Conservation (phyloP, 2,797 vertebrate genomes). For the Okamejei kenojei region DNA sequence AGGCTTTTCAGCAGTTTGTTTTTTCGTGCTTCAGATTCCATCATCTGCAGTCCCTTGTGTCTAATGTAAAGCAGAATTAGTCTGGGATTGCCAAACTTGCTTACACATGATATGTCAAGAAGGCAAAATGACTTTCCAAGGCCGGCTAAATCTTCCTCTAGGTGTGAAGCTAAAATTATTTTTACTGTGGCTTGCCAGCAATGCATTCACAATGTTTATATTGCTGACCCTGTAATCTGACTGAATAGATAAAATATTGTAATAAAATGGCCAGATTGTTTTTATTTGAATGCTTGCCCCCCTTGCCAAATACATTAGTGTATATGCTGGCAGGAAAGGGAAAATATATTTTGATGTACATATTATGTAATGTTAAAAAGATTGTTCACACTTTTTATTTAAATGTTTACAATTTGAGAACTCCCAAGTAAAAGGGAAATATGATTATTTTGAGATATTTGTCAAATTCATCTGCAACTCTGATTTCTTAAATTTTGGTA, state of each 20-base stretch:
- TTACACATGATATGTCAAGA: no score
- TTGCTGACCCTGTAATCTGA: neutral
- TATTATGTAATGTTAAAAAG: neutral
- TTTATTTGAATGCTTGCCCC: neutral
- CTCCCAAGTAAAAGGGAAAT: neutral
- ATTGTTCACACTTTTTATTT: neutral
- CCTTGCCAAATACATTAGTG: neutral
- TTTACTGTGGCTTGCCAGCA: neutral
- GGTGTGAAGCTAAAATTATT: neutral
- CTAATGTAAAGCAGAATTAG: no score
- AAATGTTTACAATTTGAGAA: neutral
- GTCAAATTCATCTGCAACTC: neutral
- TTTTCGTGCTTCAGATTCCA: no score
- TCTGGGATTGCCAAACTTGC: no score
- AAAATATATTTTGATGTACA: neutral
- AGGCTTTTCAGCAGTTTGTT: no score
- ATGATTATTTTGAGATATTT: neutral
- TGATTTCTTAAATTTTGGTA: neutral
- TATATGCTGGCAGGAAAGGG: neutral
- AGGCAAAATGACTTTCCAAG: no score
- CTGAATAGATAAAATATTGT: neutral
- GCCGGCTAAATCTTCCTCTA: neutral
- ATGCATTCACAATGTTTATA: neutral
- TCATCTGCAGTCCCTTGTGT: no score
- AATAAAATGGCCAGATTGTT: neutral